Conservation (phyloP, 1,140 invertebrate genomes). For the Spodoptera litura region DNA sequence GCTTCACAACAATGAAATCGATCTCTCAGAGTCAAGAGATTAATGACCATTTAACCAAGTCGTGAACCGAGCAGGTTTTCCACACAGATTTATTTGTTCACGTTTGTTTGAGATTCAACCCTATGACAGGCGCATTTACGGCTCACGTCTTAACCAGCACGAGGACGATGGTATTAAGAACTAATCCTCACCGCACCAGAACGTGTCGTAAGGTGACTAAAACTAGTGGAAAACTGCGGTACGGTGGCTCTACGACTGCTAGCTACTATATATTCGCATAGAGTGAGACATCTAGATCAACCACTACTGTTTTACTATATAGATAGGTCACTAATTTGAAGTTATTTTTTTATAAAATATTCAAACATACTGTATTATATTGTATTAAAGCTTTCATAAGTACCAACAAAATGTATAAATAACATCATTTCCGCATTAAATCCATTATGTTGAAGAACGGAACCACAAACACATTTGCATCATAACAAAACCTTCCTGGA, state of each 20-base stretch:
- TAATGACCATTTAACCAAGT: slow-evolving; percentile 43
- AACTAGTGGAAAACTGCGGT: slow-evolving; percentile 27
- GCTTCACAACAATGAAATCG: slow-evolving; percentile 13
- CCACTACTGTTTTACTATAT: not conserved
- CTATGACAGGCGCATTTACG: slow-evolving; percentile 28
- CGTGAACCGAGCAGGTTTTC: slow-evolving; percentile 43
- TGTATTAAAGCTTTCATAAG: too few species aligned
- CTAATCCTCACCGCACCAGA: slow-evolving; percentile 36
- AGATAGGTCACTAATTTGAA: not conserved
- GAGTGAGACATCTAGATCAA: not conserved
- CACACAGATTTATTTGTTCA: slow-evolving; percentile 33
- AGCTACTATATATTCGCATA: slow-evolving; percentile 5
- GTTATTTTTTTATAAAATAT: too few species aligned
- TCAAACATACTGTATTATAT: too few species aligned
- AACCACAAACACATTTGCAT: not conserved
- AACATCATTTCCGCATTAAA: not conserved
- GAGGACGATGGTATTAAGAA: slow-evolving; percentile 31
- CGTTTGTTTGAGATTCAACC: slow-evolving; percentile 26
- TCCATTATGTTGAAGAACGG: not conserved
- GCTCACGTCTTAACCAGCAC: slow-evolving; percentile 24
- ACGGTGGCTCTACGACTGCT: not conserved
- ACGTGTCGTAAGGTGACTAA: slow-evolving; percentile 43
- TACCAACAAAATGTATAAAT: too few species aligned
- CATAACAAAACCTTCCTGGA: too few species aligned
- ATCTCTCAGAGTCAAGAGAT: slow-evolving; percentile 33